Evolutionary conservation across 53 echinoderm and acorn worm species (phyloP).

Genomic region (Crossaster papposus): DNA sequence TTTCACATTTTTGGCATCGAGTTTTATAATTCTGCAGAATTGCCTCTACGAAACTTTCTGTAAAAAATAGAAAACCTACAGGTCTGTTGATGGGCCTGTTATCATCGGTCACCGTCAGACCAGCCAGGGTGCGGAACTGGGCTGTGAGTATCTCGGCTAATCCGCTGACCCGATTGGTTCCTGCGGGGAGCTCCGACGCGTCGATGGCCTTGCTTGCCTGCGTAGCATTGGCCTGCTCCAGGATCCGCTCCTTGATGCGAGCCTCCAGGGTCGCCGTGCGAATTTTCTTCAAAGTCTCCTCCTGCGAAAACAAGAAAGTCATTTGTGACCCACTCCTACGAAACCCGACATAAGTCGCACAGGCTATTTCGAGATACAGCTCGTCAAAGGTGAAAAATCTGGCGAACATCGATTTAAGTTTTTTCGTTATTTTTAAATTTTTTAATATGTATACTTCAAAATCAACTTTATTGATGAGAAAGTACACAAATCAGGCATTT

Average conservation of each 20-base stretch:
- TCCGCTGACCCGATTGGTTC: constrained; percentile 81
- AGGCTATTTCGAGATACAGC: no score
- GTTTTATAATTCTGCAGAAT: no score
- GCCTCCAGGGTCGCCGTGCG: constrained; percentile 37
- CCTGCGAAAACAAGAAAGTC: background rate
- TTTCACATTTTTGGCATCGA: no score
- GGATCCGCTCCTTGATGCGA: constrained; percentile 41
- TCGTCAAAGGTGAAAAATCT: no score
- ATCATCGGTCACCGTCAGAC: constrained; percentile 66
- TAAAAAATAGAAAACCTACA: constrained; percentile 40
- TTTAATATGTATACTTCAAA: no score
- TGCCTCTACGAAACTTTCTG: background rate
- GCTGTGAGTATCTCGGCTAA: constrained; percentile 82
- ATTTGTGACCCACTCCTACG: no score
- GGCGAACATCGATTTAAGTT: no score
- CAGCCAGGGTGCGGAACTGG: constrained; percentile 77
- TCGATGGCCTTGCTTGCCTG: constrained; percentile 23
- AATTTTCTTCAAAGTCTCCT: constrained; percentile 38
- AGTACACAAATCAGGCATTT: no score
- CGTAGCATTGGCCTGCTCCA: constrained; percentile 40
- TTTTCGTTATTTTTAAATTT: no score
- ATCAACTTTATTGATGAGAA: no score
- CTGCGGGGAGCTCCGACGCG: constrained; percentile 34
- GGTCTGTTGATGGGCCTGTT: constrained; percentile 50
- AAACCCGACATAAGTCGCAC: no score